phyloP scores from a whole-genome alignment of 2,797 vertebrate species.

The Pogoniulus pusillus region DNA sequence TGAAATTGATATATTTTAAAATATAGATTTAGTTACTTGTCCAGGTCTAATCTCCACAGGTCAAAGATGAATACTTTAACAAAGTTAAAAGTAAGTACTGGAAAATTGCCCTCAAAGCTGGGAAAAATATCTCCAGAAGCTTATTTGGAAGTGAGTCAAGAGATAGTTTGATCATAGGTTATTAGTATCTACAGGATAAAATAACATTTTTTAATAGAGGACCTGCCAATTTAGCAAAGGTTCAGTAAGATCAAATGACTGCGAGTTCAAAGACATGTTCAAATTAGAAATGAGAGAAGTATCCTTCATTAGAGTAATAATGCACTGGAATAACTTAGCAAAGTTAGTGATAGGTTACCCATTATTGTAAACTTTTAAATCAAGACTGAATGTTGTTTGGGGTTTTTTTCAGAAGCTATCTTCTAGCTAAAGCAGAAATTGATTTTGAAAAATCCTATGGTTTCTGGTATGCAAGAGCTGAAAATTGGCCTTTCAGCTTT shows the following conservation, averaged over 20 bases:
- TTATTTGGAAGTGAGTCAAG: not conserved
- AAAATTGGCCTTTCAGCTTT: not conserved
- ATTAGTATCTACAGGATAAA: slow-evolving; percentile 6
- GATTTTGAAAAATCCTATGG: not conserved
- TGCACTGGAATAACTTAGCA: slow-evolving; percentile 11
- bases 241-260: slow-evolving; percentile 50
- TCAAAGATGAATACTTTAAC: not conserved
- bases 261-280: slow-evolving; percentile 46
- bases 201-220: slow-evolving; percentile 19
- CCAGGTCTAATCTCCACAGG: not conserved
- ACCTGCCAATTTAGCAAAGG: slow-evolving; percentile 23
- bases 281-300: not conserved
- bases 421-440: not conserved
- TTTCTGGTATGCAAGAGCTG: not conserved
- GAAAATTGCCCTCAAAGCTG: not conserved
- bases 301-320: slow-evolving; percentile 20
- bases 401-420: not conserved
- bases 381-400: not conserved
- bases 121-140: not conserved
- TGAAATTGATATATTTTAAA: not conserved
- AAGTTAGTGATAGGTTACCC: not conserved
- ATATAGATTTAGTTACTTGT: not conserved
- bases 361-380: slow-evolving; percentile 41
- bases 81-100: not conserved
- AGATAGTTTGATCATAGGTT: not conserved